Evolutionary conservation across 2,797 vertebrate species (phyloP).

Genomic region (Anomalospiza imberbis): DNA sequence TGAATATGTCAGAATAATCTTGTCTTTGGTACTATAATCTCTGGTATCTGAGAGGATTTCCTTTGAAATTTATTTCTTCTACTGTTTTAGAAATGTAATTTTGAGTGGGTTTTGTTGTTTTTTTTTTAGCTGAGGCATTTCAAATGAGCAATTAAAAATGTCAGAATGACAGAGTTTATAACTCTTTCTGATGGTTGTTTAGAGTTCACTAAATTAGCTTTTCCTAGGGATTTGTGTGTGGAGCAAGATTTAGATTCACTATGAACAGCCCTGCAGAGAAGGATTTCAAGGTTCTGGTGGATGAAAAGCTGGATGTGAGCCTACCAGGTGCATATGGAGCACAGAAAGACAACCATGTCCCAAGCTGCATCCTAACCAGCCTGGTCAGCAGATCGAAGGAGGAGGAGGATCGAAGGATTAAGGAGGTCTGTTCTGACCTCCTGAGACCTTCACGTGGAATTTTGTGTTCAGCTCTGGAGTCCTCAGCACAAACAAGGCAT

Average conservation of each 20-base stretch:
- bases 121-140: rapidly evolving
- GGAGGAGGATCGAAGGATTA: neutral
- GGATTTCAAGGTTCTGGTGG: neutral
- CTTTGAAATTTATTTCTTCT: neutral
- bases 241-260: neutral
- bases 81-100: neutral
- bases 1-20: neutral
- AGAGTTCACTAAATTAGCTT: neutral
- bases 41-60: neutral
- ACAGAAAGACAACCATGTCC: neutral
- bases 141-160: neutral
- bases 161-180: neutral
- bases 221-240: neutral
- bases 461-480: neutral
- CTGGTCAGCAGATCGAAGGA: rapidly evolving
- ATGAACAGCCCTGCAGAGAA: neutral
- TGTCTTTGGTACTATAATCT: neutral
- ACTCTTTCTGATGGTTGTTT: too few relatives aligned
- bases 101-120: neutral
- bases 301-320: neutral
- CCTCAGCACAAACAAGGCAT: neutral
- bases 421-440: neutral
- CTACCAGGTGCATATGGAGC: neutral
- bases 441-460: neutral
- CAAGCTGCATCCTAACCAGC: neutral